Evolutionary conservation across 2,797 vertebrate genomes (phyloP), one percentile per base, ranked within the genome.

Genomic region (Threskiornis aethiopicus): DNA sequence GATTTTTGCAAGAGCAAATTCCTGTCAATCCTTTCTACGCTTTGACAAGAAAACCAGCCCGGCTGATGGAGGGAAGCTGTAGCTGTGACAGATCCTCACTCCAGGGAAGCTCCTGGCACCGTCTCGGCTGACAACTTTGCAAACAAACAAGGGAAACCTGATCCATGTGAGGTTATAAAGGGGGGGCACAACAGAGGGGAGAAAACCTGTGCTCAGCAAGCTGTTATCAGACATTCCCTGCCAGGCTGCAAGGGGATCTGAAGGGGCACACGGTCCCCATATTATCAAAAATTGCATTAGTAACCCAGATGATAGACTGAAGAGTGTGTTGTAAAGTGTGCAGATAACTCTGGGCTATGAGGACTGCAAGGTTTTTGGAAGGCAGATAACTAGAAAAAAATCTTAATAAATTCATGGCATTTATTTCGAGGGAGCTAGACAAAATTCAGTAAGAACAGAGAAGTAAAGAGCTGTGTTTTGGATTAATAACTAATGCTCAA

Each of bases 61-160:
- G 1, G 46, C 18, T 83, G 85, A 79, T 39, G 67, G 72, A 51
- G 42, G n/a, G 46, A 76, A 90, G 73, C 42, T 0, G 3, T 12
- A 54, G 54, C 69, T 82, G 33, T 64, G 91, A 72, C 81, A 89
- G 47, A 90, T 37, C 37, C 78, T 84, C 41, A 4, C 81, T 75
- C 57, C 31, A 1, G 61, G 78, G 49, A 91, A 15, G 81, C 15
- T 84, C 46, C 80, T 72, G 62, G 67, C 58, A 69, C 25, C 0
- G 0, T 66, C 67, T 80, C 49, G 51, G 79, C 33, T 67, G 67
- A 76, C 5, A 13, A 31, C 19, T 86, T 80, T 35, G 61, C 59
- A 83, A 86, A 90, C 51, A 85, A 93, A 80, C 51, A 70, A 39
- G 84, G 52, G 67, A 69, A 96, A 85, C 35, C 51, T 70, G 83